Conservation (phyloP, 2,888 invertebrate species). For the Galeruca laticollis region DNA sequence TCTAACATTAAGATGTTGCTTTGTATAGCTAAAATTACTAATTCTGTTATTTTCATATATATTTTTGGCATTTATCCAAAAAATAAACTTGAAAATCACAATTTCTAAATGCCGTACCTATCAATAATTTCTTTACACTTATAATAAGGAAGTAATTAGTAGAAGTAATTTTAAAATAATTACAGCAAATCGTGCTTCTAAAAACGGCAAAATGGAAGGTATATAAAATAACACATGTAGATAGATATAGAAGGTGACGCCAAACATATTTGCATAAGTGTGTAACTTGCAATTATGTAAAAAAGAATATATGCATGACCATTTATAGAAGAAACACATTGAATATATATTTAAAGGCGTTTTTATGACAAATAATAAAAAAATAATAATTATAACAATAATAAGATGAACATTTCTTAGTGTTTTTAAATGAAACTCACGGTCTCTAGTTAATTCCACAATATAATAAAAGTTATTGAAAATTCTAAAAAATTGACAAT, state of each 20-base stretch:
- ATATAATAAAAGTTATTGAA: too few species aligned
- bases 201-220: background rate
- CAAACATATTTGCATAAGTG: background rate
- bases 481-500: too few species aligned
- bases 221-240: background rate
- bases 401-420: too few species aligned
- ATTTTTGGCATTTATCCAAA: too few species aligned
- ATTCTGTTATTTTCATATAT: too few species aligned
- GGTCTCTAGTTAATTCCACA: too few species aligned
- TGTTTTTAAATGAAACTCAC: too few species aligned
- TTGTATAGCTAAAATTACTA: too few species aligned
- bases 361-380: too few species aligned
- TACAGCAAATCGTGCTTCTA: background rate
- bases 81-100: background rate
- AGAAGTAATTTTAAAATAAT: background rate
- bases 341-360: background rate
- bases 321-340: background rate
- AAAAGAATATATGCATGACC: slow-evolving; percentile 1
- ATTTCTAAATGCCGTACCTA: background rate
- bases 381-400: too few species aligned
- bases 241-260: slow-evolving; percentile 6
- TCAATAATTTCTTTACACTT: background rate
- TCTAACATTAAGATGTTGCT: too few species aligned
- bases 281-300: background rate
- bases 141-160: slow-evolving; percentile 13